phyloP scores from a whole-genome alignment of 2,797 vertebrate genomes.

The Periparus ater region DNA sequence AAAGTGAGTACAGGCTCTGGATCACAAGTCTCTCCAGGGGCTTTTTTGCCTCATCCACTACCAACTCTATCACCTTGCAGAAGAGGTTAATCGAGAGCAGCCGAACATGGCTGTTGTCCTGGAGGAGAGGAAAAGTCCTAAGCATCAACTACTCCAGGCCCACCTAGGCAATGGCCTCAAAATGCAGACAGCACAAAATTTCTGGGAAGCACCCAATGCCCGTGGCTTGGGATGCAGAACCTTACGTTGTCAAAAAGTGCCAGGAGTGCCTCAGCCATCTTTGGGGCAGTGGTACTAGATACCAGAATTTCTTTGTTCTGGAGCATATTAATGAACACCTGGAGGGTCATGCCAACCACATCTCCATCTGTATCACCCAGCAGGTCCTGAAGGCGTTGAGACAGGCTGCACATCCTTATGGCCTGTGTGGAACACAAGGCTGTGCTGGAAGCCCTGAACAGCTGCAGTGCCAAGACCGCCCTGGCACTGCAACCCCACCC shows the following conservation, averaged over 20 bases:
- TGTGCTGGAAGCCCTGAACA: neutral
- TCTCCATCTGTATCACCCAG: neutral
- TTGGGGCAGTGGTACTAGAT: neutral
- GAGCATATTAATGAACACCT: neutral
- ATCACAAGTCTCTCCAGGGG: neutral
- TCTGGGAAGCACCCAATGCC: neutral
- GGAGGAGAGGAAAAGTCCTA: neutral
- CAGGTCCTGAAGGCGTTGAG: neutral
- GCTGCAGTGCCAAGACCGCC: no score
- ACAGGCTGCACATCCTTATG: neutral
- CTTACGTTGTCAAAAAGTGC: neutral
- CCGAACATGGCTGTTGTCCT: neutral
- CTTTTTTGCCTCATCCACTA: neutral
- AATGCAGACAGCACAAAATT: neutral
- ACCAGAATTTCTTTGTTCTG: neutral
- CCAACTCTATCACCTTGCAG: neutral
- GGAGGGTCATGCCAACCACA: fast-evolving
- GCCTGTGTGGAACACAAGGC: neutral
- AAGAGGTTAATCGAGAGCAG: neutral
- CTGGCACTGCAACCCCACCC: no score
- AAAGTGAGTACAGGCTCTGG: neutral
- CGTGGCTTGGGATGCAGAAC: fast-evolving
- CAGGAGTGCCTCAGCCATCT: neutral
- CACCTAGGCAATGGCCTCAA: neutral
- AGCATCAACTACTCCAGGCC: neutral